phyloP scores from a whole-genome alignment of 2,797 vertebrate genomes.

The Poecile montanus region DNA sequence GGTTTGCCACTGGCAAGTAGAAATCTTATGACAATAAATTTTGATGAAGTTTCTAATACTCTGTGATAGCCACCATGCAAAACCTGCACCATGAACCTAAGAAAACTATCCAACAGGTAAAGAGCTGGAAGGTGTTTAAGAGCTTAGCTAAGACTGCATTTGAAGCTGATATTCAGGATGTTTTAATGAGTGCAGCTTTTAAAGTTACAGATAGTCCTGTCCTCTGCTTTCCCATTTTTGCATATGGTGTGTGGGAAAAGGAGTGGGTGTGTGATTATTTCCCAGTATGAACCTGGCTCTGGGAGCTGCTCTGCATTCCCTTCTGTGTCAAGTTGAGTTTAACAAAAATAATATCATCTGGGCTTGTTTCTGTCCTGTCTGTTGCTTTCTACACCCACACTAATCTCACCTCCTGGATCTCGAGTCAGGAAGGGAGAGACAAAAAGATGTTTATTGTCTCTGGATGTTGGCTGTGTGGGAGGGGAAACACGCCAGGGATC shows the following conservation, averaged over 20 bases:
- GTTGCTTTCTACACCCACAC: not conserved
- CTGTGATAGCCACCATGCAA: not conserved
- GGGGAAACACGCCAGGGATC: not conserved
- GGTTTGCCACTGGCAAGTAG: not conserved
- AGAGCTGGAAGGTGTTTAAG: not conserved
- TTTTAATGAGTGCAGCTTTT: not conserved
- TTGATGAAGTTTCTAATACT: not conserved
- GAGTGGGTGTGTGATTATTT: not conserved
- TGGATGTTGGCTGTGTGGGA: conserved; percentile 4
- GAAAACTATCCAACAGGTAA: not conserved
- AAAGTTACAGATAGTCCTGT: not conserved
- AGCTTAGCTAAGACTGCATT: not conserved
- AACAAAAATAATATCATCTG: not conserved
- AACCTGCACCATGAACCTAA: not conserved
- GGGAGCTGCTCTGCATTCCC: not conserved
- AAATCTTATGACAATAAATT: not conserved
- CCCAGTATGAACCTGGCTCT: not conserved
- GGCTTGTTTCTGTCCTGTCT: not conserved
- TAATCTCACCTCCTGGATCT: not conserved
- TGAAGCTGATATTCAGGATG: not conserved
- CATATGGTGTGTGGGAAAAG: not conserved
- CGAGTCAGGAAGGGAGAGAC: not conserved
- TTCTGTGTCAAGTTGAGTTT: not conserved
- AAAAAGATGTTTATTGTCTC: conserved; percentile 12
- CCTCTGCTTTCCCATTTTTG: not conserved